Conservation (phyloP, 2,888 invertebrate genomes). For the Erebia ligea region DNA sequence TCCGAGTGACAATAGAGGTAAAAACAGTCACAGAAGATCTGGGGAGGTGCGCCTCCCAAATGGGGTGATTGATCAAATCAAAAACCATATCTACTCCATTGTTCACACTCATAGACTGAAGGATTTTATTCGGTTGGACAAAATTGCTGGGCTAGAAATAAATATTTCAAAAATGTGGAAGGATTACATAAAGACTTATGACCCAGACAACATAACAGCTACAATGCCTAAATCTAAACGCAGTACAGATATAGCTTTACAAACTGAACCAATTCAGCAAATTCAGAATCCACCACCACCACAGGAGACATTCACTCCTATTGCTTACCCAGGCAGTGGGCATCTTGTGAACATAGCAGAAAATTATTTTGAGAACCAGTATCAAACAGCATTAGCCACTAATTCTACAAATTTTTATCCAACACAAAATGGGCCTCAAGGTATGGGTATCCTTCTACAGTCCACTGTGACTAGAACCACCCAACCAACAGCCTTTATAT, state of each 20-base stretch:
- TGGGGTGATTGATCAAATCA: slow-evolving; percentile 78
- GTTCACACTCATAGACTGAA: slow-evolving; percentile 79
- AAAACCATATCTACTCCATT: slow-evolving; percentile 80
- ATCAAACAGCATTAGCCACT: slow-evolving; percentile 65
- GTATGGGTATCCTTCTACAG: slow-evolving; percentile 75
- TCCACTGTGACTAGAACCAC: slow-evolving; percentile 63
- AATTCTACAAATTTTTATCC: slow-evolving; percentile 74
- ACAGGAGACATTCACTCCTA: slow-evolving; percentile 65
- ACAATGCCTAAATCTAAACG: slow-evolving; percentile 78
- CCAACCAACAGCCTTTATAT: slow-evolving; percentile 73
- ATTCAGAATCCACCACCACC: slow-evolving; percentile 50
- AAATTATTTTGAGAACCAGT: slow-evolving; percentile 79
- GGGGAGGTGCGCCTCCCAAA: slow-evolving; percentile 78
- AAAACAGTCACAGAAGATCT: slow-evolving; percentile 78
- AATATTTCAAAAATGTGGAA: slow-evolving; percentile 84
- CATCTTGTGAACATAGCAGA: slow-evolving; percentile 78
- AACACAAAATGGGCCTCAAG: slow-evolving; percentile 68
- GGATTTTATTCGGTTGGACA: slow-evolving; percentile 80
- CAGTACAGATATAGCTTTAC: slow-evolving; percentile 57
- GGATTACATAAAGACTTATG: slow-evolving; percentile 81
- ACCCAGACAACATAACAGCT: slow-evolving; percentile 77
- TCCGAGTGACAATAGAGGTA: slow-evolving; percentile 82
- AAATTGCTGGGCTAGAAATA: slow-evolving; percentile 81
- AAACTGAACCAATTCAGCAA: slow-evolving; percentile 51
- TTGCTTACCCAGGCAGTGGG: slow-evolving; percentile 74